phyloP scores from a whole-genome alignment of 2,113 vertebrate species.

The Pyxicephalus adspersus region DNA sequence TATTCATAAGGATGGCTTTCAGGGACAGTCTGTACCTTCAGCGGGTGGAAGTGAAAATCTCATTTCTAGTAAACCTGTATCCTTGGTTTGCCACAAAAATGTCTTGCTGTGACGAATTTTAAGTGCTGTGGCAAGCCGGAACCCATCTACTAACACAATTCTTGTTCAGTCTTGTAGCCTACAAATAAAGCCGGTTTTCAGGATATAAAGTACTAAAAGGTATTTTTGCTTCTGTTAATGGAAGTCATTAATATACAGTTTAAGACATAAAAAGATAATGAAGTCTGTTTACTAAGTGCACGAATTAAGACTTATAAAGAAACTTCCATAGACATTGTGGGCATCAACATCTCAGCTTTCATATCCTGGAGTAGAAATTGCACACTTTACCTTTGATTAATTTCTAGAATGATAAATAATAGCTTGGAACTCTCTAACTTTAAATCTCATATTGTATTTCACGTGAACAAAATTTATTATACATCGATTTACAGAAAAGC shows the following conservation, averaged over 20 bases:
- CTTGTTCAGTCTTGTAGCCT: background rate
- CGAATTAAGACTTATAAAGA: too few relatives aligned
- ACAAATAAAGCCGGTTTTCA: background rate
- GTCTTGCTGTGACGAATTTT: constrained; percentile 29
- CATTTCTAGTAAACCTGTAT: constrained; percentile 35
- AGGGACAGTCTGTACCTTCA: constrained; percentile 43
- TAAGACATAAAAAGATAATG: too few relatives aligned
- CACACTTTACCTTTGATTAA: too few relatives aligned
- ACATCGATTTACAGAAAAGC: too few relatives aligned
- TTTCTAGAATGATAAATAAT: too few relatives aligned
- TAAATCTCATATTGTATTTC: too few relatives aligned
- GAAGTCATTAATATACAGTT: constrained; percentile 31
- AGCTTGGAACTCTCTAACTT: too few relatives aligned
- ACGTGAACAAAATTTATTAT: too few relatives aligned
- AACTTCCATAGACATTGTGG: too few relatives aligned
- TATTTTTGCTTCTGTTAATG: background rate
- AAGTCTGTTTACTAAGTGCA: too few relatives aligned
- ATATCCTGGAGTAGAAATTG: too few relatives aligned
- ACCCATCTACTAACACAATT: constrained; percentile 20
- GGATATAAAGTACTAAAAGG: background rate
- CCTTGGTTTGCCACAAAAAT: constrained; percentile 48
- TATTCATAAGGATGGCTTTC: background rate
- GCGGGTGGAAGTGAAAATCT: constrained; percentile 28
- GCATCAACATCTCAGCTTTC: too few relatives aligned
- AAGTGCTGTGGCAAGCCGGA: constrained; percentile 40